Evolutionary conservation across 1,140 invertebrate genomes (phyloP).

Genomic region (Pogonomyrmex barbatus): DNA sequence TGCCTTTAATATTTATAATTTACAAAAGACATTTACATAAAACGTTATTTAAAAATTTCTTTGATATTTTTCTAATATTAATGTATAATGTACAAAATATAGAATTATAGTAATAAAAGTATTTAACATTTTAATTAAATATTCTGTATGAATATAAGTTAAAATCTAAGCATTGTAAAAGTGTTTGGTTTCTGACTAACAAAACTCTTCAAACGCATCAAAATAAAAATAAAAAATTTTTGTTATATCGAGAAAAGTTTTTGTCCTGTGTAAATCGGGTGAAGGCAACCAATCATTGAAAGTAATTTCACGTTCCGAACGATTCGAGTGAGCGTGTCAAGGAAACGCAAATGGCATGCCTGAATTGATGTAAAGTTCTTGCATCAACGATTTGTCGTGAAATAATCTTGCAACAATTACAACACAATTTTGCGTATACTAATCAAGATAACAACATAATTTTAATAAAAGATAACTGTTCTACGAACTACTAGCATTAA

Average conservation of each 20-base stretch:
- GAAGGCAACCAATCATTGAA: conserved; percentile 76
- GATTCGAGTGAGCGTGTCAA: conserved; percentile 67
- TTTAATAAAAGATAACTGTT: conserved; percentile 35
- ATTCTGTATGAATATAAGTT: neutral
- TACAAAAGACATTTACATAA: neutral
- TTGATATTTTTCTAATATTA: conserved; percentile 1
- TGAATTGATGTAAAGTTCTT: conserved; percentile 53
- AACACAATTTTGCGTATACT: conserved; percentile 24
- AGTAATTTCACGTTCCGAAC: conserved; percentile 74
- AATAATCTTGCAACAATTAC: conserved; percentile 41
- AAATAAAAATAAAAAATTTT: conserved; percentile 25
- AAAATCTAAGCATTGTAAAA: neutral
- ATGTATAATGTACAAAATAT: neutral
- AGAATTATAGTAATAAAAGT: neutral
- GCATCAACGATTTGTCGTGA: conserved; percentile 31
- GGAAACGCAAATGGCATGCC: conserved; percentile 55
- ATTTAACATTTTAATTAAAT: neutral
- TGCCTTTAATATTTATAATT: neutral
- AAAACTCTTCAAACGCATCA: neutral
- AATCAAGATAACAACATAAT: neutral
- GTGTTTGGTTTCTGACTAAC: neutral
- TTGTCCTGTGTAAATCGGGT: conserved; percentile 67
- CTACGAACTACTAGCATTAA: neutral
- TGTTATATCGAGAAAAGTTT: conserved; percentile 49
- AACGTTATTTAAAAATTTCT: neutral